Evolutionary conservation across 2,797 vertebrate genomes (phyloP), one percentile per base, ranked within the genome.

Genomic region (Megalops cyprinoides): DNA sequence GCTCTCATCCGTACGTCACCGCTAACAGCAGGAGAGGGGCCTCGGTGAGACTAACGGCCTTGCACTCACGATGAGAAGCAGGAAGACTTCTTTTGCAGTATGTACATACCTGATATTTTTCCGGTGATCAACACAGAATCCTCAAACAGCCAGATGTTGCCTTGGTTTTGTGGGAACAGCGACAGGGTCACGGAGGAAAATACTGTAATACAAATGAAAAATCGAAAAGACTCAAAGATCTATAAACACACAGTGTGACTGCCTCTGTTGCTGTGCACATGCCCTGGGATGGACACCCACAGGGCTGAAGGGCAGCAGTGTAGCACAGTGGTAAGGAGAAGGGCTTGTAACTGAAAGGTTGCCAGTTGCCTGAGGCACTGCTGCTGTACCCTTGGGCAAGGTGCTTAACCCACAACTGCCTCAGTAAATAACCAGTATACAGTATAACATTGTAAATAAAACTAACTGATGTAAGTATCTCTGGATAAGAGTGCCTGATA

Each of bases 71-170:
- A 31, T 34, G 14, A 76, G 14, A 46, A 78, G 23, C 37, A 28
- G 25, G 31, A 2, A 60, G 4, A 37, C 15, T 10, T 23, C 42
- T 10, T 10, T n/a, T 51, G 18, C 15, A 20, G 53, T 74, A 65
- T 2, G 28, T 58, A 77, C 71, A 73, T 91, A 98, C 97, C 97
- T 85, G 94, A 94, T 82, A 94, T 88, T 93, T 95, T 96, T 76
- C 93, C 95, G 84, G 95, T 95, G 88, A 98, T 96, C 86, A 97
- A 90, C 86, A 98, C 87, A 3, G 91, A 95, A 82, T 98, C 96
- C 87, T 98, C 95, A 93, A 96, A 98, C 18, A 98, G 89, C 97
- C 97, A 98, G 85, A 98, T 92, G 92, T 97, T 97, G 81, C 96
- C 97, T 91, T 94, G 96, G 84, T 89, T 96, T 92, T 95, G 92